phyloP scores from a whole-genome alignment of 2,888 invertebrate species.

The Petrolisthes manimaculis region DNA sequence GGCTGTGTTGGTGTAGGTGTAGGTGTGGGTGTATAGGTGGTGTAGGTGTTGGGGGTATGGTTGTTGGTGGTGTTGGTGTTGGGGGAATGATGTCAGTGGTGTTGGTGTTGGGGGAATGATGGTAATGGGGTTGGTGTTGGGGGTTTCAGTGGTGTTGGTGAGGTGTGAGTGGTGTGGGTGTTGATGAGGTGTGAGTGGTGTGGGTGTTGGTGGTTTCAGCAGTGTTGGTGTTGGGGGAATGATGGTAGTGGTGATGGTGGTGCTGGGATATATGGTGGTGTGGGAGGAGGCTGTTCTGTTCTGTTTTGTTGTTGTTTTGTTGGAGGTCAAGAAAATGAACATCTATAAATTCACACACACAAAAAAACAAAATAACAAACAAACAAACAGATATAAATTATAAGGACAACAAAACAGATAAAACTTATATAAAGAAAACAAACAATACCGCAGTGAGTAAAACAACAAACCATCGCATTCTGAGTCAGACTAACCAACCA shows the following conservation, averaged over 20 bases:
- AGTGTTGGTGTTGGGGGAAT: not conserved
- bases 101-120: not conserved
- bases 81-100: not conserved
- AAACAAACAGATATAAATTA: conserved; percentile 17
- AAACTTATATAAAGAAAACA: no score
- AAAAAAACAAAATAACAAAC: conserved; percentile 16
- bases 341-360: conserved; percentile 12
- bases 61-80: conserved; percentile 6
- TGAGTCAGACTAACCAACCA: not conserved
- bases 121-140: not conserved
- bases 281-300: no score
- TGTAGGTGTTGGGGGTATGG: not conserved
- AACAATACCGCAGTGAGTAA: no score
- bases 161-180: not conserved
- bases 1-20: not conserved
- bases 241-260: no score
- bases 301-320: no score
- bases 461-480: no score
- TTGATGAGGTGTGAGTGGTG: not conserved
- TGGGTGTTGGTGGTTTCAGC: not conserved
- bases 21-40: not conserved
- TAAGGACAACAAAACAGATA: not conserved
- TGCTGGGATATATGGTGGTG: no score
- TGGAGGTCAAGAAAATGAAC: not conserved
- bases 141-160: not conserved